These are phyloP conservation scores for Bombus ignitus DNA, from an alignment of 1,140 invertebrate species.

Conservation along the genomic window DNA sequence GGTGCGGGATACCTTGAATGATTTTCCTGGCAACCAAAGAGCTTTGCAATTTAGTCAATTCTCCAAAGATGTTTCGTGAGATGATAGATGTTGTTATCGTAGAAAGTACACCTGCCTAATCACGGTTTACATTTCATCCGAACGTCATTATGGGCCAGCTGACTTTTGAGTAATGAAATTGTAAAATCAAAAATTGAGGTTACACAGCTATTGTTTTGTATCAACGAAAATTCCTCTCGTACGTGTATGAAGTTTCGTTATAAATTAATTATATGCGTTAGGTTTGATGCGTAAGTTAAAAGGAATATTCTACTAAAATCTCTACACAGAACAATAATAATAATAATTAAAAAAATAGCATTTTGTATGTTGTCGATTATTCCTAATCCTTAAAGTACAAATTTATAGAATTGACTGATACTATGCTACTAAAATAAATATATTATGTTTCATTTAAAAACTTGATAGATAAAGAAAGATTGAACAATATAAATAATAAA, in stretches of 20 bases:
- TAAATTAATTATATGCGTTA: too few species aligned
- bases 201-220: background rate
- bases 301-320: too few species aligned
- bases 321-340: too few species aligned
- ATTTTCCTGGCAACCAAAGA: constrained; percentile 39
- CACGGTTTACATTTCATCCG: constrained; percentile 20
- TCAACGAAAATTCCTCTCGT: too few species aligned
- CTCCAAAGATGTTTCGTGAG: constrained; percentile 19
- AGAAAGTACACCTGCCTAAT: constrained; percentile 70
- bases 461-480: too few species aligned
- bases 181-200: background rate
- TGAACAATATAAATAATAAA: too few species aligned
- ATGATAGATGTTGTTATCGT: constrained; percentile 29
- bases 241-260: too few species aligned
- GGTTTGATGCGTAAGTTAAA: too few species aligned
- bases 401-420: background rate
- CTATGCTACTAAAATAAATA: too few species aligned
- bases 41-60: constrained; percentile 29
- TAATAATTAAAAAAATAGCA: too few species aligned
- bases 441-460: too few species aligned
- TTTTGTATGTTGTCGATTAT: background rate
- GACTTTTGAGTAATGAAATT: background rate
- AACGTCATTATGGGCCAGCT: constrained; percentile 1
- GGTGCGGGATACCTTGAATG: constrained; percentile 58
- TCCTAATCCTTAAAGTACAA: background rate